A percentile compares a stretch with the other conserved stretches of the same genome.
Conservation (phyloP, 2,888 invertebrate species). For the Drosophila antonietae region DNA sequence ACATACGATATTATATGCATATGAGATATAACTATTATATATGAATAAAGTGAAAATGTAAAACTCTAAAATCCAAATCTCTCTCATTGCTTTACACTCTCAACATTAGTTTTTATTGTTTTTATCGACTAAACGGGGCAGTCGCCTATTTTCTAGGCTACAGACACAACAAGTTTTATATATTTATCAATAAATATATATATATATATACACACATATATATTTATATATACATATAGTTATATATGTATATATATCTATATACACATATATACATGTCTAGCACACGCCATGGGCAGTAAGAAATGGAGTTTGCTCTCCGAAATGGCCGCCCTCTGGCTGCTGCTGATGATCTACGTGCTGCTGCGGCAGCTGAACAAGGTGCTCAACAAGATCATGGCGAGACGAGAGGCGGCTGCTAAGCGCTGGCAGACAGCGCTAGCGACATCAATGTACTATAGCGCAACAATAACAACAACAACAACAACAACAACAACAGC, state of each 20-base stretch:
- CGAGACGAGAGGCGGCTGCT: neutral
- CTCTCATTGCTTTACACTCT: neutral
- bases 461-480: neutral
- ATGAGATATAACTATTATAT: conserved; percentile 47
- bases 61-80: conserved; percentile 21
- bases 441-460: neutral
- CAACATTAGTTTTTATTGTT: neutral
- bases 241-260: neutral
- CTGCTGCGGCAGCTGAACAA: conserved; percentile 26
- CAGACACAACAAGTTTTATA: neutral
- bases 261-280: neutral
- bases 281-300: conserved; percentile 4
- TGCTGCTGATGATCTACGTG: conserved; percentile 39
- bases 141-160: conserved; percentile 1
- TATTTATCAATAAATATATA: neutral
- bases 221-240: conserved; percentile 2
- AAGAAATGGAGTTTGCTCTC: conserved; percentile 12
- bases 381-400: neutral
- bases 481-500: conserved; percentile 6
- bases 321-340: conserved; percentile 33
- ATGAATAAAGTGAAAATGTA: conserved; percentile 44
- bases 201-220: neutral
- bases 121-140: conserved; percentile 9
- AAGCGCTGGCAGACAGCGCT: neutral
- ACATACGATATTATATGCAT: conserved; percentile 53